A percentile compares a stretch with the other conserved stretches of the same genome.
Evolutionary conservation across 2,888 invertebrate genomes (phyloP).

Genomic region (Neria commutata): DNA sequence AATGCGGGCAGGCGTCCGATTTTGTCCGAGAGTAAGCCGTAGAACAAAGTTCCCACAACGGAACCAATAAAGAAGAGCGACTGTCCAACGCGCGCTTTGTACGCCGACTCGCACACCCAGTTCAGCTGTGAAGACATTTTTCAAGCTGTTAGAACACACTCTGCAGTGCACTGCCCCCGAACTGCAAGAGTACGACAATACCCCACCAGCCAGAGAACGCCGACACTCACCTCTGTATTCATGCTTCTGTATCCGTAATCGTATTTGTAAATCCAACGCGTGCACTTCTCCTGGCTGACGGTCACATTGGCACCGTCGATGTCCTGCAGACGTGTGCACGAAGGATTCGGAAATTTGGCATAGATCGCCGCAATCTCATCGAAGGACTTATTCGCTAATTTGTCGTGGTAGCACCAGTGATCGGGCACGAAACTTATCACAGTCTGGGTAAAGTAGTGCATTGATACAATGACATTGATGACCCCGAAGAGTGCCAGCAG

Average conservation of each 20-base stretch:
- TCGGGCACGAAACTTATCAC: conserved; percentile 67
- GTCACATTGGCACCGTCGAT: conserved; percentile 52
- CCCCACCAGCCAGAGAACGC: not conserved
- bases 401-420: conserved; percentile 62
- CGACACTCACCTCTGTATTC: conserved; percentile 66
- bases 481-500: conserved; percentile 65
- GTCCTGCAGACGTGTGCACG: conserved; percentile 55
- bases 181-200: not conserved
- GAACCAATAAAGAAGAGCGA: conserved; percentile 69
- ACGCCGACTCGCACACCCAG: conserved; percentile 69
- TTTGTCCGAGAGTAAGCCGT: conserved; percentile 67
- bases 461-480: conserved; percentile 66
- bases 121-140: conserved; percentile 56
- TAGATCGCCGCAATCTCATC: conserved; percentile 59
- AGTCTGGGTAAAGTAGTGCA: conserved; percentile 69
- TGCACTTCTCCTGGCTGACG: conserved; percentile 56
- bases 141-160: conserved; percentile 8
- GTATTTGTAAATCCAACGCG: conserved; percentile 67
- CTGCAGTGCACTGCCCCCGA: not conserved
- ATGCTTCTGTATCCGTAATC: conserved; percentile 67
- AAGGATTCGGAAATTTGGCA: conserved; percentile 52
- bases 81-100: conserved; percentile 68
- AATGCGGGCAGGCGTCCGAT: conserved; percentile 67
- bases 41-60: conserved; percentile 66
- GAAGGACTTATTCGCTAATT: conserved; percentile 56